Conservation (phyloP, 2,888 invertebrate genomes). For the Augiades crinisus region DNA sequence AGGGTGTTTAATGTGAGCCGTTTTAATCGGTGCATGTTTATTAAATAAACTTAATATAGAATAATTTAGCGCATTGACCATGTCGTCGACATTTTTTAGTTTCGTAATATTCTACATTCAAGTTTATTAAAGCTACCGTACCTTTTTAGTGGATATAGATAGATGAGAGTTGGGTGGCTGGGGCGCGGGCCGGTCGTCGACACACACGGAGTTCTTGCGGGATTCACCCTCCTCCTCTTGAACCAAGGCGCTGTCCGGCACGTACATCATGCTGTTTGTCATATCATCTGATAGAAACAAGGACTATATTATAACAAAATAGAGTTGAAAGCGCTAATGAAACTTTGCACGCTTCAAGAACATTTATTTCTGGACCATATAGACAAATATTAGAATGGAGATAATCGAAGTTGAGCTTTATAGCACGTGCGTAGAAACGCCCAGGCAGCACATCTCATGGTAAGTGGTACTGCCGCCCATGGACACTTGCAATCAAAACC, state of each 20-base stretch:
- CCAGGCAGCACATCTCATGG: no score
- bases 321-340: not conserved
- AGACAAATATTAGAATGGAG: no score
- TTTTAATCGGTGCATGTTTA: not conserved
- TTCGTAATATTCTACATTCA: no score
- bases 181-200: constrained; percentile 68
- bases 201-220: constrained; percentile 71
- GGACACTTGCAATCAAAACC: no score
- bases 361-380: no score
- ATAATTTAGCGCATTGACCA: not conserved
- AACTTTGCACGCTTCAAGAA: no score
- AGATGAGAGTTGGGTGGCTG: constrained; percentile 83
- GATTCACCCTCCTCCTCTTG: constrained; percentile 90
- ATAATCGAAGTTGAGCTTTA: no score
- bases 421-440: no score
- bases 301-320: no score
- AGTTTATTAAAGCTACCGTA: no score
- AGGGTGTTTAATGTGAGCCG: no score
- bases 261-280: constrained; percentile 93
- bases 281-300: constrained; percentile 67
- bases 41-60: not conserved
- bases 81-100: not conserved
- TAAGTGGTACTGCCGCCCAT: no score
- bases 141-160: constrained; percentile 93
- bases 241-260: constrained; percentile 91